Evolutionary conservation across 2,113 vertebrate species (phyloP), one percentile per base, ranked within the genome.

Genomic region (Mus spicilegus): DNA sequence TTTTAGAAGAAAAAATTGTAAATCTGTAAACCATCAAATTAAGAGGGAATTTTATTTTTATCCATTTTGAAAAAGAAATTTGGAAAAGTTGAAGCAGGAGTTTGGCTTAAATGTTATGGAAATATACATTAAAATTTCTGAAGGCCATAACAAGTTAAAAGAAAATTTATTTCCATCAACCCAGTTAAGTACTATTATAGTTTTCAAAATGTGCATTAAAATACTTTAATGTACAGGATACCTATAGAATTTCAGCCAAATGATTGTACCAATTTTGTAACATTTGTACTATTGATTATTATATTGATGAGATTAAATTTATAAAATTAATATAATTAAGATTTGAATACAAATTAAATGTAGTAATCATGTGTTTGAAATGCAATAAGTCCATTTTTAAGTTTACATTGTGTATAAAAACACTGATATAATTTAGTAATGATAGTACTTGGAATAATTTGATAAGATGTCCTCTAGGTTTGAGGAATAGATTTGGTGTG

Each of bases 1-100:
- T 67, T 95, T 70, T 16, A 73, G 3, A 24, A 93, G 12, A 88
- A 42, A 97, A 26, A 97, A 97, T 42, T 42, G 42, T 42, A 42
- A 42, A 42, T 42, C 1, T 49, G 78, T 56, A 1, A 39, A 5
- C 86, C 93, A 77, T 0, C 89, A 77, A 87, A 63, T 36, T 12
- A 10, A 22, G 89, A 95, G 84, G 9, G 28, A 65, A 16, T 67
- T 17, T 81, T 28, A 93, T 5, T 54, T 75, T 77, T 92, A 2
- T 16, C 0, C 78, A 46, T 92, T 95, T 84, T 63, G 3, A 5
- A 39, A 78, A 6, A n/a, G 72, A 1, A 0, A 3, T 75, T 75
- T 39, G 24, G 2, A 10, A 54, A 7, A 87, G 36, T 84, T n/a
- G 80, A 0, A 67, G 1, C 26, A 61, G 2, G 2, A 73, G 36